A percentile compares a stretch with the other conserved stretches of the same genome.
Evolutionary conservation across 2,888 invertebrate genomes (phyloP).

Genomic region (Clitarchus hookeri): DNA sequence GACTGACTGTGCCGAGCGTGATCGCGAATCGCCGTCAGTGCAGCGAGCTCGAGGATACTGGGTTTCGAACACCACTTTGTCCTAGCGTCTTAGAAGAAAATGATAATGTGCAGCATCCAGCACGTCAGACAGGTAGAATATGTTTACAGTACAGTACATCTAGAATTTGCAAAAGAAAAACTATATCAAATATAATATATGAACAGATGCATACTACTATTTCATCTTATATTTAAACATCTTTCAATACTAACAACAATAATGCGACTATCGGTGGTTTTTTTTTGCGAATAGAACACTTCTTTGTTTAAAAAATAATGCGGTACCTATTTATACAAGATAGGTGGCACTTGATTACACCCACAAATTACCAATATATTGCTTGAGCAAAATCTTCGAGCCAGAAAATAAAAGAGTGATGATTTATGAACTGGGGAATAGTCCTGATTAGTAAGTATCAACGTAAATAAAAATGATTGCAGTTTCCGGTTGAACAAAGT

Average conservation of each 20-base stretch:
- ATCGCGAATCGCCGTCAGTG: neutral
- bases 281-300: neutral
- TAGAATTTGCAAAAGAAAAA: neutral
- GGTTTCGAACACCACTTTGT: neutral
- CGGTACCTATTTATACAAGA: neutral
- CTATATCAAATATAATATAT: slow-evolving; percentile 14
- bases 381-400: neutral
- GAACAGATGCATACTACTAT: neutral
- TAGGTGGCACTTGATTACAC: neutral
- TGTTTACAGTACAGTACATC: neutral
- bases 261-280: neutral
- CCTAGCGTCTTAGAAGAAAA: neutral
- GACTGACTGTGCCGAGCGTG: neutral
- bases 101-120: neutral
- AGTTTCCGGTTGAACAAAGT: neutral
- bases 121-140: neutral
- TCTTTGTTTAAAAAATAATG: neutral
- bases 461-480: neutral
- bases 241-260: neutral
- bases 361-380: neutral
- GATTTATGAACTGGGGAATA: neutral
- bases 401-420: neutral
- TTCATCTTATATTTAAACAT: neutral
- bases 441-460: neutral
- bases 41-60: neutral